A percentile compares a stretch with the other conserved stretches of the same genome.
phyloP scores from a whole-genome alignment of 2,888 invertebrate genomes.

The Rhynchonema sp. region DNA sequence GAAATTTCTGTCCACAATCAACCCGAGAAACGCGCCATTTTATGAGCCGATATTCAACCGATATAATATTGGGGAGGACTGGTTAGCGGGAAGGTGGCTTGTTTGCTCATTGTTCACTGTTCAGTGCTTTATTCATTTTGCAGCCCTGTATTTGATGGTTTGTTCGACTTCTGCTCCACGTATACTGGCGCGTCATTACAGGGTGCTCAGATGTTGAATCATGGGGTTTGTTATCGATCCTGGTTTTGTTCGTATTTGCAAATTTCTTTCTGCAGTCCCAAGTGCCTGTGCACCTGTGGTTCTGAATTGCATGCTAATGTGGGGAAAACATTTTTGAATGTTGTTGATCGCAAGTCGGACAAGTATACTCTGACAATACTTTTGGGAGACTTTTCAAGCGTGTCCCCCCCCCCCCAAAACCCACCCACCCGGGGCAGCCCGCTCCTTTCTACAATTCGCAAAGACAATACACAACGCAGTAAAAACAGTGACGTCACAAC shows the following conservation, averaged over 20 bases:
- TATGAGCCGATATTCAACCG: conserved; percentile 77
- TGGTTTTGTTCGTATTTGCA: neutral
- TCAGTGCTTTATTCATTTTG: conserved; percentile 7
- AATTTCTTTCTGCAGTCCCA: too few relatives aligned
- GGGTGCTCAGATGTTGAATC: conserved; percentile 85
- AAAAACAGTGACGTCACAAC: too few relatives aligned
- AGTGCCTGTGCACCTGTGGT: too few relatives aligned
- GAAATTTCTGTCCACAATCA: neutral
- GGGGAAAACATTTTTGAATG: too few relatives aligned
- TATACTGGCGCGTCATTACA: conserved; percentile 95
- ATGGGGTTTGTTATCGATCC: conserved; percentile 36
- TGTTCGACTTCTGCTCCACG: conserved; percentile 90
- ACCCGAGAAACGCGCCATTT: conserved; percentile 55
- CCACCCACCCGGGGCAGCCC: too few relatives aligned
- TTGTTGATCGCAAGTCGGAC: too few relatives aligned
- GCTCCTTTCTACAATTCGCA: too few relatives aligned
- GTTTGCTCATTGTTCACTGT: neutral
- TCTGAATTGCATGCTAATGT: too few relatives aligned
- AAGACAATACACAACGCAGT: too few relatives aligned
- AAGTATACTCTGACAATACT: too few relatives aligned
- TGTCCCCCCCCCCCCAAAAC: too few relatives aligned
- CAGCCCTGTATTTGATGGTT: conserved; percentile 53
- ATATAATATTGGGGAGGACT: conserved; percentile 96
- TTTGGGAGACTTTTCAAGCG: too few relatives aligned
- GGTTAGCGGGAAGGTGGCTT: conserved; percentile 29